Evolutionary conservation across 2,797 vertebrate genomes (phyloP).

Genomic region (Ficedula albicollis): DNA sequence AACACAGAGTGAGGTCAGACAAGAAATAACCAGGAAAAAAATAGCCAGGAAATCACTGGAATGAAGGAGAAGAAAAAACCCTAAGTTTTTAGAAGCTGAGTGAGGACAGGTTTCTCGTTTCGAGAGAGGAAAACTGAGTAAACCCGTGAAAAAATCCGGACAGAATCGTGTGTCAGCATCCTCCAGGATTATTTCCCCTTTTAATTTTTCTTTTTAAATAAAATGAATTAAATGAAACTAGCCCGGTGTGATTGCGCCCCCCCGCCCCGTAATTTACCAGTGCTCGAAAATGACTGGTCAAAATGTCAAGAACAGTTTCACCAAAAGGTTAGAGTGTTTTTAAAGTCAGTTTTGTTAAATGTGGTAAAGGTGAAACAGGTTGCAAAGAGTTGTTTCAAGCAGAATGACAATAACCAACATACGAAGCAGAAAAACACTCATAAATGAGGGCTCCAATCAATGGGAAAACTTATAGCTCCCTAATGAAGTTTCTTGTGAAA

Average conservation of each 20-base stretch:
- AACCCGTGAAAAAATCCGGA: background rate
- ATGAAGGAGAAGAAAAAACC: background rate
- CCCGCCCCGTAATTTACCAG: background rate
- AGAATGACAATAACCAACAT: slow-evolving; percentile 78
- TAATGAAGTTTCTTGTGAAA: slow-evolving; percentile 88
- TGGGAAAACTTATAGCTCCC: slow-evolving; percentile 86
- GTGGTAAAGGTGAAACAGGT: slow-evolving; percentile 75
- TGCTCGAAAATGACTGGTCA: slow-evolving; percentile 54
- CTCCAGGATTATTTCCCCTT: background rate
- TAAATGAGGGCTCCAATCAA: slow-evolving; percentile 84
- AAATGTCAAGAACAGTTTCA: slow-evolving; percentile 68
- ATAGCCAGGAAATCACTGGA: background rate
- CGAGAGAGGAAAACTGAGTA: background rate
- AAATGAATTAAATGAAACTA: background rate
- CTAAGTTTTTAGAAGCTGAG: background rate
- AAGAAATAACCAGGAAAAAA: too few species aligned
- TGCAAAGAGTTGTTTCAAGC: slow-evolving; percentile 75
- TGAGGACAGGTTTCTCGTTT: background rate
- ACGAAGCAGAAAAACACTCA: slow-evolving; percentile 77
- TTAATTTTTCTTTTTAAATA: background rate
- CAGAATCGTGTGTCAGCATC: background rate
- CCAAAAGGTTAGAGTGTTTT: slow-evolving; percentile 72
- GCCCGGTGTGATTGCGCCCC: background rate
- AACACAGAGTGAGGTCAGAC: background rate
- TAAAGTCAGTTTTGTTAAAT: slow-evolving; percentile 71